These are phyloP conservation scores for Esox lucius DNA, from an alignment of 2,797 vertebrate genomes.

Conservation along the genomic window DNA sequence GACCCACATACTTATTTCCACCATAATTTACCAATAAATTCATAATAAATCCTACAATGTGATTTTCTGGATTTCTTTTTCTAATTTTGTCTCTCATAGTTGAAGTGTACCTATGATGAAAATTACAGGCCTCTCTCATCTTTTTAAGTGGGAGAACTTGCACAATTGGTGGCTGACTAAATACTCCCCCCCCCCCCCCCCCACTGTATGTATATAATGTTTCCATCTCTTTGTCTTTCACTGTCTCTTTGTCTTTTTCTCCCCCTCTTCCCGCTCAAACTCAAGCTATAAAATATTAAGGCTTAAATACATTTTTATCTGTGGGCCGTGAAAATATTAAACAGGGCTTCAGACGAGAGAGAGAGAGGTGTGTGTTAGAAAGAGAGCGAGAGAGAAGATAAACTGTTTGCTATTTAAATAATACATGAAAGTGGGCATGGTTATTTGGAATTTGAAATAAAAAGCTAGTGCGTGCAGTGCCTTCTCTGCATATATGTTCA, in stretches of 20 bases:
- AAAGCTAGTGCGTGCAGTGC: slow-evolving; percentile 27
- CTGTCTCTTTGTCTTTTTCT: background rate
- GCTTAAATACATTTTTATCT: slow-evolving; percentile 62
- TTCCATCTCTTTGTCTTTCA: no score
- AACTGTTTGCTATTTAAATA: slow-evolving; percentile 72
- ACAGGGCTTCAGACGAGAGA: slow-evolving; percentile 50
- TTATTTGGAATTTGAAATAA: slow-evolving; percentile 43
- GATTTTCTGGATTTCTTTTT: no score
- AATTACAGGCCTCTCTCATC: no score
- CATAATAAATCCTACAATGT: no score
- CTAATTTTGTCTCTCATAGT: no score
- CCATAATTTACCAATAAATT: no score
- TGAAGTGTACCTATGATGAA: no score
- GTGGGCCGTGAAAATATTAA: slow-evolving; percentile 63
- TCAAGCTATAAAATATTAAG: slow-evolving; percentile 73
- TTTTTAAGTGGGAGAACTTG: no score
- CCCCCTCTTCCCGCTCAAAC: slow-evolving; percentile 12
- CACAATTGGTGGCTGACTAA: no score
- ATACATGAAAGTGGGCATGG: slow-evolving; percentile 62
- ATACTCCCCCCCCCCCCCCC: no score
- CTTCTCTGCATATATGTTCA: slow-evolving; percentile 10
- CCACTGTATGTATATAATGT: no score
- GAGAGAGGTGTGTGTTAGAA: slow-evolving; percentile 34
- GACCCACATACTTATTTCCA: no score
- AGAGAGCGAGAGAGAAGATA: slow-evolving; percentile 50